Conservation (phyloP, 1,140 invertebrate species). For the Apis florea region DNA sequence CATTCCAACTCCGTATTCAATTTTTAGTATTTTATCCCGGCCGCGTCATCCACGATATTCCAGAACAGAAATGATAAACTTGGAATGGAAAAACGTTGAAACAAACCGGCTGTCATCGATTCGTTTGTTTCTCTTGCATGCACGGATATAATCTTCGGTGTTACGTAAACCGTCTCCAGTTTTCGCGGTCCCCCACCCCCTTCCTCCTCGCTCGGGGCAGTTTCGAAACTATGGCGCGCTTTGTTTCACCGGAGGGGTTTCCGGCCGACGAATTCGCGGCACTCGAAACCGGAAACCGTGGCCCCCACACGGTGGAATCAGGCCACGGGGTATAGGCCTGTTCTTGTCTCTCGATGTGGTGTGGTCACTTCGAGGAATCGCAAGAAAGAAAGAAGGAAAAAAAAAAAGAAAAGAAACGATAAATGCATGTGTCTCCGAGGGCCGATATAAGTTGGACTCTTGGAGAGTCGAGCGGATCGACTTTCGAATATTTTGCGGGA, state of each 20-base stretch:
- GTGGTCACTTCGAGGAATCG: constrained; percentile 17
- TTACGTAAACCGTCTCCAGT: neutral
- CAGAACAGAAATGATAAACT: neutral
- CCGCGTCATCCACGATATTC: neutral
- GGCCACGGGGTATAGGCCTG: neutral
- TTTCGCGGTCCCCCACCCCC: neutral
- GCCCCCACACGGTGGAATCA: neutral
- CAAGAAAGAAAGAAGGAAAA: neutral
- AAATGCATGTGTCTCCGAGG: constrained; percentile 11
- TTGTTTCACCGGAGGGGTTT: neutral
- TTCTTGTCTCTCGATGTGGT: neutral
- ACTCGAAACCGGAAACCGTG: neutral
- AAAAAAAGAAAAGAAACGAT: neutral
- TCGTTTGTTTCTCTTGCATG: neutral
- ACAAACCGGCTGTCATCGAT: neutral
- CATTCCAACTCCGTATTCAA: neutral
- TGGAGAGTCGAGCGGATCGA: constrained; percentile 6
- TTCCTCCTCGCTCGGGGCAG: no score
- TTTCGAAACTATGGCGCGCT: constrained; percentile 7
- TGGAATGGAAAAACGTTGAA: neutral
- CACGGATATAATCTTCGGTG: neutral
- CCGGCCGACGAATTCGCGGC: neutral
- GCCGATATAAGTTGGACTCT: neutral
- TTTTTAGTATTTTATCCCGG: neutral
- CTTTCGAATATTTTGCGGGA: constrained; percentile 36